Evolutionary conservation across 2,113 vertebrate species (phyloP).

Genomic region (Microcebus griseorufus): DNA sequence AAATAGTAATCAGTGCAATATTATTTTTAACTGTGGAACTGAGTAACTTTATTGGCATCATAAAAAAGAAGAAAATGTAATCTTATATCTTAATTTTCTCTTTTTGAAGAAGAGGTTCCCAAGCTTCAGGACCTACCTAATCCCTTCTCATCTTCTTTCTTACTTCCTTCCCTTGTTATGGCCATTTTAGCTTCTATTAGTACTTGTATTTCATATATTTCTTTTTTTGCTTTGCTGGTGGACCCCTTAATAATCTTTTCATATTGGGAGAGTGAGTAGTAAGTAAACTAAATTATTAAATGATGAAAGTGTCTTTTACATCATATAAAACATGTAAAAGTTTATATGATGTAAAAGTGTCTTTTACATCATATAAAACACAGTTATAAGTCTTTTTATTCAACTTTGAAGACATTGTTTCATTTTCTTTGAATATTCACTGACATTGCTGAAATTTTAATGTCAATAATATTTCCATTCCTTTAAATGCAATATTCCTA

Average conservation of each 20-base stretch:
- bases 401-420: constrained; percentile 1
- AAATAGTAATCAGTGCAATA: neutral
- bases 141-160: neutral
- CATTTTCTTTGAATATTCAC: neutral
- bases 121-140: neutral
- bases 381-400: neutral
- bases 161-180: neutral
- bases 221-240: neutral
- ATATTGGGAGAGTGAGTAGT: neutral
- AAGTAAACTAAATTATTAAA: neutral
- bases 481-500: neutral
- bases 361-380: neutral
- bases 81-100: neutral
- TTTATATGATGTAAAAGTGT: neutral
- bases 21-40: neutral
- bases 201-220: neutral
- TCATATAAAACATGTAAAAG: neutral
- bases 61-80: neutral
- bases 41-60: neutral
- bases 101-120: neutral
- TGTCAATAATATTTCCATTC: neutral
- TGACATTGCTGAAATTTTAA: neutral
- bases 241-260: neutral
- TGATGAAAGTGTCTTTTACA: neutral
- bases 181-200: too few relatives aligned